These are phyloP conservation scores for Enteromius paludinosus DNA, from an alignment of 2,797 vertebrate genomes.

Conservation along the genomic window DNA sequence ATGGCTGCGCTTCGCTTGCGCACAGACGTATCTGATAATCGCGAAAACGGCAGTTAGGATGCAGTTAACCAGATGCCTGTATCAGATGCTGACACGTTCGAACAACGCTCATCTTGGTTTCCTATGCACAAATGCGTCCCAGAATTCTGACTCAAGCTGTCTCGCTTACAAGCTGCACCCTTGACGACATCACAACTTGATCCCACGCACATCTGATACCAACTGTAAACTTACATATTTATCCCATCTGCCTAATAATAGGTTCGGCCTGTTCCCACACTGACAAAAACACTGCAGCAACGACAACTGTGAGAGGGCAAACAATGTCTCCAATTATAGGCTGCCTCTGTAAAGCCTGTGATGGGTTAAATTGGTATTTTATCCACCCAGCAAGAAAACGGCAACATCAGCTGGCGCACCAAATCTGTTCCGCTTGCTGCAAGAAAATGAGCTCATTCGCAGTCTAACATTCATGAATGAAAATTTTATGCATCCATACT, in stretches of 20 bases:
- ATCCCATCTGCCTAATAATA: constrained; percentile 44
- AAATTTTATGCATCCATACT: constrained; percentile 39
- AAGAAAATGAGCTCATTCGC: constrained; percentile 16
- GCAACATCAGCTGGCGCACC: background rate
- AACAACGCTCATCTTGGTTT: constrained; percentile 15
- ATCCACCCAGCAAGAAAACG: constrained; percentile 6
- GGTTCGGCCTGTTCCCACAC: constrained; percentile 18
- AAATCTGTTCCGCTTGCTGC: background rate
- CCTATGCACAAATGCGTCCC: constrained; percentile 26
- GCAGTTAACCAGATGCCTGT: constrained; percentile 17
- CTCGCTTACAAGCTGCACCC: constrained; percentile 40
- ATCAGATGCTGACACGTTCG: constrained; percentile 25
- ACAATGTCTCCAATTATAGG: constrained; percentile 25
- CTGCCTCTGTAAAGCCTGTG: constrained; percentile 10
- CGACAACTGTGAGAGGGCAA: constrained; percentile 11
- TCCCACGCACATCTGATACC: constrained; percentile 57
- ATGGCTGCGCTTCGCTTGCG: background rate
- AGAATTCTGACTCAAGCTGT: constrained; percentile 60
- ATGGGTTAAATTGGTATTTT: constrained; percentile 25
- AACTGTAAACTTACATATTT: constrained; percentile 47
- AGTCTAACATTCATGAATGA: constrained; percentile 45
- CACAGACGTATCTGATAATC: constrained; percentile 2
- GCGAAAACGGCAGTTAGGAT: background rate
- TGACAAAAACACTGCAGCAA: constrained; percentile 5
- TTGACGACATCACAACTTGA: constrained; percentile 43